Conservation (phyloP, 2,888 invertebrate genomes). For the Synanthedon vespiformis region DNA sequence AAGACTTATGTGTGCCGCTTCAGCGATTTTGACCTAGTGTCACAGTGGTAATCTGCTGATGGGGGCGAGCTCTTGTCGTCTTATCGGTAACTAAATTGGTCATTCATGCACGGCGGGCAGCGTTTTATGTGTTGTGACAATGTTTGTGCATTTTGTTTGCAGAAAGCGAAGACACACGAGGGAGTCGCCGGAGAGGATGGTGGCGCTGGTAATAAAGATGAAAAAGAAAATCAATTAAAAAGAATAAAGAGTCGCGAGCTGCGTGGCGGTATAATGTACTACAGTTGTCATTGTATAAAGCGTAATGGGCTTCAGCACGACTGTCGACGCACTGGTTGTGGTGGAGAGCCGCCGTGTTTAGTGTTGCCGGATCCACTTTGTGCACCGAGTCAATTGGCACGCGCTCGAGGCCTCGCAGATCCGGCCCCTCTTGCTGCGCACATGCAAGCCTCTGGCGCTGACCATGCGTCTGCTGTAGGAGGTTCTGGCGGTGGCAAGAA, state of each 20-base stretch:
- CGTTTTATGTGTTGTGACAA: not conserved
- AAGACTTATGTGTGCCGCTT: slow-evolving; percentile 63
- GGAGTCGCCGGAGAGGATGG: slow-evolving; percentile 35
- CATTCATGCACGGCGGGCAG: slow-evolving; percentile 38
- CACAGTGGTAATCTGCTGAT: slow-evolving; percentile 46
- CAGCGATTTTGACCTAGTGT: slow-evolving; percentile 59
- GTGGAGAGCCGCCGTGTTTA: slow-evolving; percentile 64
- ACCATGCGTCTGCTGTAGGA: slow-evolving; percentile 18
- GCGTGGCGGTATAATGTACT: slow-evolving; percentile 66
- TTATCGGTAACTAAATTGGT: slow-evolving; percentile 33
- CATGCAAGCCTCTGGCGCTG: slow-evolving; percentile 22
- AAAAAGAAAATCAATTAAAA: slow-evolving; percentile 56
- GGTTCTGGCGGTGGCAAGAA: slow-evolving; percentile 35
- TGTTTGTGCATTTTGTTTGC: slow-evolving; percentile 13
- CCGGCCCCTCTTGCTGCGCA: slow-evolving; percentile 44
- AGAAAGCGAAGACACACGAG: slow-evolving; percentile 37
- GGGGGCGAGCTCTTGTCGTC: slow-evolving; percentile 19
- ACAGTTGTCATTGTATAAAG: slow-evolving; percentile 71
- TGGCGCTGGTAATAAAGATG: slow-evolving; percentile 45
- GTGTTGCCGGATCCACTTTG: slow-evolving; percentile 67
- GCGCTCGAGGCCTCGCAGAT: slow-evolving; percentile 53
- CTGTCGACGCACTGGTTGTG: slow-evolving; percentile 66
- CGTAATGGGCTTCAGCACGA: slow-evolving; percentile 72
- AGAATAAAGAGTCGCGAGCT: slow-evolving; percentile 65
- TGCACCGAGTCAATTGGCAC: slow-evolving; percentile 62